Percentiles rank a stretch among this genome's conserved stretches.
Evolutionary conservation across 2,888 invertebrate species (phyloP).

Genomic region (Nemoura dubitans): DNA sequence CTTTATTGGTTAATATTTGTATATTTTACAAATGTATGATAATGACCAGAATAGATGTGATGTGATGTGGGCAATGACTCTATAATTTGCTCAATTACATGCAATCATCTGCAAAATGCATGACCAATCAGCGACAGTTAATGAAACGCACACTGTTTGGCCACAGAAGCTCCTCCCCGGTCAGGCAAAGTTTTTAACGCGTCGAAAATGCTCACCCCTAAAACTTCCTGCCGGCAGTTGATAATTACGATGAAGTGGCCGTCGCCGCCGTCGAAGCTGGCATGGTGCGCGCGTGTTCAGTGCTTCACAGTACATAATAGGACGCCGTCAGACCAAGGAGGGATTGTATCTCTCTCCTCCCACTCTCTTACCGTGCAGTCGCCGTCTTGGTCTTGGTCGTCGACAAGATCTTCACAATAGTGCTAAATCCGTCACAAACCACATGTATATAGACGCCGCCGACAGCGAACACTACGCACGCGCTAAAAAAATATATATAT

Average conservation of each 20-base stretch:
- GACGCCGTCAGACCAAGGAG: neutral
- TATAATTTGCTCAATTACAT: no score
- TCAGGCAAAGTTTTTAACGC: no score
- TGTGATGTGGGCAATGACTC: no score
- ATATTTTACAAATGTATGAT: no score
- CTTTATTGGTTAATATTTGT: no score
- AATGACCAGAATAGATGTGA: no score
- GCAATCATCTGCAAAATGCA: neutral
- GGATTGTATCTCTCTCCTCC: neutral
- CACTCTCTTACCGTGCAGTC: neutral
- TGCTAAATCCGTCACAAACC: conserved; percentile 41
- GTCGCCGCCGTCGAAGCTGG: neutral
- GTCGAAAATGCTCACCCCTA: neutral
- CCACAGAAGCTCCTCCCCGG: no score
- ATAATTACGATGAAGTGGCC: neutral
- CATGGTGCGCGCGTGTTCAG: neutral
- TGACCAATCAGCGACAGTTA: neutral
- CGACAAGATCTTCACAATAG: neutral
- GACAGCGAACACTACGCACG: conserved; percentile 18
- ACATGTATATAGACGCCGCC: conserved; percentile 35
- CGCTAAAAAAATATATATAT: neutral
- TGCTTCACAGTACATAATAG: neutral
- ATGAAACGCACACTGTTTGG: neutral
- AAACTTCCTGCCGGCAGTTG: neutral
- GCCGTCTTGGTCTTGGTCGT: neutral